phyloP scores from a whole-genome alignment of 2,888 invertebrate species.

The Hanleya hanleyi region DNA sequence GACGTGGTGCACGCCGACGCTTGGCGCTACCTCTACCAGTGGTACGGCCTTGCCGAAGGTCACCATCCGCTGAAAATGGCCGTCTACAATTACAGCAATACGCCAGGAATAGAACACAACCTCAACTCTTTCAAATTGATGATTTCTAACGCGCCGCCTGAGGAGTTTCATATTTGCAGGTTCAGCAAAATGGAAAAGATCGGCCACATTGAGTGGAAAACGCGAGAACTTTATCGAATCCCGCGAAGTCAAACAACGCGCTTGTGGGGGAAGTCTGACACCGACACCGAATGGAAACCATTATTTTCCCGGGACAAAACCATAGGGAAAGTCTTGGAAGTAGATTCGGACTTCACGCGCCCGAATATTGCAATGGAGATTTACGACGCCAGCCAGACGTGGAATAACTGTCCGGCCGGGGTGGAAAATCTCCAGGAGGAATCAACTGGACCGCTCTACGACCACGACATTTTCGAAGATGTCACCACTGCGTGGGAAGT shows the following conservation, averaged over 20 bases:
- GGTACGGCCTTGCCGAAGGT: constrained; percentile 67
- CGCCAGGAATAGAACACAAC: constrained; percentile 68
- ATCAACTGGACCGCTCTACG: constrained; percentile 53
- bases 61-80: constrained; percentile 64
- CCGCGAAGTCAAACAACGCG: constrained; percentile 47
- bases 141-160: constrained; percentile 52
- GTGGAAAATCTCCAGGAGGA: constrained; percentile 40
- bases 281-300: constrained; percentile 63
- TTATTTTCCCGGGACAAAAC: constrained; percentile 58
- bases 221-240: constrained; percentile 57
- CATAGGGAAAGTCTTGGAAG: constrained; percentile 58
- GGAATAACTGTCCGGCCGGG: constrained; percentile 54
- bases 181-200: constrained; percentile 68
- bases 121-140: constrained; percentile 64
- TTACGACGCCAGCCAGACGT: constrained; percentile 43
- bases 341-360: constrained; percentile 65
- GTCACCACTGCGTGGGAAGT: constrained; percentile 63
- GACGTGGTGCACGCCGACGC: constrained; percentile 66
- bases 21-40: constrained; percentile 53
- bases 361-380: constrained; percentile 60
- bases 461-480: constrained; percentile 64
- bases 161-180: constrained; percentile 60
- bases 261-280: constrained; percentile 63
- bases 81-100: constrained; percentile 60
- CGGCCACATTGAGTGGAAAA: constrained; percentile 64